phyloP scores from a whole-genome alignment of 2,888 invertebrate genomes.

The Diaprepes abbreviatus region DNA sequence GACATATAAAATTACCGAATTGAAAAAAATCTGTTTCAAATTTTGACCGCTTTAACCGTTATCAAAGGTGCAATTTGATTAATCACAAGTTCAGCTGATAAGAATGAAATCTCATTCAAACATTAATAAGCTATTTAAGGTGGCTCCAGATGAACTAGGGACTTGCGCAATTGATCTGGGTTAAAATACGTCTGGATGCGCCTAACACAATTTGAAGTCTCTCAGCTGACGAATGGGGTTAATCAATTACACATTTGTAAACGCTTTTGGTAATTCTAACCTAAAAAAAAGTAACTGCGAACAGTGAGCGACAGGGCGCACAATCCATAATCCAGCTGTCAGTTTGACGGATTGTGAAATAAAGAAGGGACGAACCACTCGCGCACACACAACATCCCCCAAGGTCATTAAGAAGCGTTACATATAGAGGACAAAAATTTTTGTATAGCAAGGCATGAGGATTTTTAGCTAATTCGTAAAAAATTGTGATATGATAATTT shows the following conservation, averaged over 20 bases:
- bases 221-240: too few species aligned
- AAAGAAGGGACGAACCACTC: conserved; percentile 61
- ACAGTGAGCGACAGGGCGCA: conserved; percentile 24
- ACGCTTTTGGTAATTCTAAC: not conserved
- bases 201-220: not conserved
- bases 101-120: not conserved
- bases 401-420: conserved; percentile 58
- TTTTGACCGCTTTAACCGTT: too few species aligned
- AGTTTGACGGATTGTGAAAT: not conserved
- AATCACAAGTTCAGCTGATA: not conserved
- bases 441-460: not conserved
- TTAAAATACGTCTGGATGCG: not conserved
- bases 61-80: not conserved
- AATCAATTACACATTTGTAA: not conserved
- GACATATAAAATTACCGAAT: too few species aligned
- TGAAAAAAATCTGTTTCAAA: conserved; percentile 1
- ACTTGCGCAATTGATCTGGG: not conserved
- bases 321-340: conserved; percentile 36
- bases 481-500: too few species aligned
- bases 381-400: conserved; percentile 59
- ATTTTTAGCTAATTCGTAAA: too few species aligned
- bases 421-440: conserved; percentile 46
- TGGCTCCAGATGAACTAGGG: not conserved
- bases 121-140: too few species aligned
- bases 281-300: conserved; percentile 29